These are phyloP conservation scores for Tetragonula carbonaria DNA, from an alignment of 2,888 invertebrate genomes.

Conservation along the genomic window DNA sequence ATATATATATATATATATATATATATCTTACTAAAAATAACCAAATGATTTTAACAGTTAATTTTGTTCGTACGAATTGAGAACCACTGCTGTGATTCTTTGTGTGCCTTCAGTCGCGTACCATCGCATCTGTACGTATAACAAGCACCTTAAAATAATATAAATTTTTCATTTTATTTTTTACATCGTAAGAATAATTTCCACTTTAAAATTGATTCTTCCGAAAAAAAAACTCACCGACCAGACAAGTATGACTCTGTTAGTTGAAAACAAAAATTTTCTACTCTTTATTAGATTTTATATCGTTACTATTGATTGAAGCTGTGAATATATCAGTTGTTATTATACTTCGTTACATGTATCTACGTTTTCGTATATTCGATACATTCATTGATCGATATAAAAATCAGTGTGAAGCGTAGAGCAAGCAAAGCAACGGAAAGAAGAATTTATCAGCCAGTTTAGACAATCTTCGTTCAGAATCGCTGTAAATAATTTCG, in stretches of 20 bases:
- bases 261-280: background rate
- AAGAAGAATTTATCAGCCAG: background rate
- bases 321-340: background rate
- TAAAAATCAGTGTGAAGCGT: background rate
- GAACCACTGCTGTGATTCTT: slow-evolving; percentile 35
- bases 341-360: background rate
- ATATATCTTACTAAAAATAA: background rate
- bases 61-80: slow-evolving; percentile 8
- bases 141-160: background rate
- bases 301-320: background rate
- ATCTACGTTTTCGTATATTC: background rate
- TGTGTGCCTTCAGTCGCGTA: slow-evolving; percentile 34
- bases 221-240: background rate
- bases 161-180: background rate
- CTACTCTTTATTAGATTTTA: background rate
- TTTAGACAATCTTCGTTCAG: no score
- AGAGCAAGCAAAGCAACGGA: background rate
- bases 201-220: background rate
- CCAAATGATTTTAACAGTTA: background rate
- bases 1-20: no score
- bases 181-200: slow-evolving; percentile 1
- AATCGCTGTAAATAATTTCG: background rate
- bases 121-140: background rate
- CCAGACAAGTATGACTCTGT: background rate
- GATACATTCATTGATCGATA: background rate